phyloP scores from a whole-genome alignment of 1,140 invertebrate genomes.

The Caenorhabditis elegans region DNA sequence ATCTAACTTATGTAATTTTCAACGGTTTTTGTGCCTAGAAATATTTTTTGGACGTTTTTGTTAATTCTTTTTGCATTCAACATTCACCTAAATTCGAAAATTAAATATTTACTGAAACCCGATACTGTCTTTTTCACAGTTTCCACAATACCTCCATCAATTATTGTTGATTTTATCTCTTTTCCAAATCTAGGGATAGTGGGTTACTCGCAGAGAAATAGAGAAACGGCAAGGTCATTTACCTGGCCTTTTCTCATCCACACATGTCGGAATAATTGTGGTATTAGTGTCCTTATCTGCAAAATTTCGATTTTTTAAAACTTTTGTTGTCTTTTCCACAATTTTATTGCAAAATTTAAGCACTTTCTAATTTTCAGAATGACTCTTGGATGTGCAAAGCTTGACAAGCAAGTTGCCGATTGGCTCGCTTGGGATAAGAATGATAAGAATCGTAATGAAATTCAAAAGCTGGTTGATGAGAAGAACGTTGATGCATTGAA shows the following conservation, averaged over 20 bases:
- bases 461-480: constrained; percentile 70
- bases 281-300: not conserved
- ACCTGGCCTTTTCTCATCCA: too few species aligned
- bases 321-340: too few species aligned
- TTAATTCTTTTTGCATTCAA: too few species aligned
- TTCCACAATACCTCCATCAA: not conserved
- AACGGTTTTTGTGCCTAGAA: too few species aligned
- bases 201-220: not conserved
- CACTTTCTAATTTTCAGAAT: too few species aligned
- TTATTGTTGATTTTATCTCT: constrained; percentile 14
- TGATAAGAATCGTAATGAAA: constrained; percentile 69
- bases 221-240: constrained; percentile 20
- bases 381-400: constrained; percentile 51
- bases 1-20: too few species aligned
- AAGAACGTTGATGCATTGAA: constrained; percentile 70
- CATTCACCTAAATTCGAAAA: too few species aligned
- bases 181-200: too few species aligned
- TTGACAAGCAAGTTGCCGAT: constrained; percentile 72
- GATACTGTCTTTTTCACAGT: too few species aligned
- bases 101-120: too few species aligned
- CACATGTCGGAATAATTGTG: not conserved
- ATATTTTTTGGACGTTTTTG: too few species aligned
- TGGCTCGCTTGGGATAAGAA: constrained; percentile 75
- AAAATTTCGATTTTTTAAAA: too few species aligned
- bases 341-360: not conserved